A percentile compares a stretch with the other conserved stretches of the same genome.
Evolutionary conservation across 2,113 vertebrate genomes (phyloP).

Genomic region (Gambusia holbrooki): DNA sequence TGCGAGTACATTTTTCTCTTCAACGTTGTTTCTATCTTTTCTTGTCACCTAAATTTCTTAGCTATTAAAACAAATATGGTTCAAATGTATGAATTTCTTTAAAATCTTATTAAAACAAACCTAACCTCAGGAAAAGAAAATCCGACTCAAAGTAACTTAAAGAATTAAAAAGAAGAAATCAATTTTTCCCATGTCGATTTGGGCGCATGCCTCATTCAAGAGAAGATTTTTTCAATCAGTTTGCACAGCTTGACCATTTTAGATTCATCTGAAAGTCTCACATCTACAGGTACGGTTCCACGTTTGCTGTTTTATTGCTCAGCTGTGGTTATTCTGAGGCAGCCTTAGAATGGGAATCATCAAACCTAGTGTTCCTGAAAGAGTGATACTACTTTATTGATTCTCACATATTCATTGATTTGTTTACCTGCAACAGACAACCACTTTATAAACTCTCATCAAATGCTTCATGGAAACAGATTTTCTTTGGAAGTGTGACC

Average conservation of each 20-base stretch:
- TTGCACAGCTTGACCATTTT: no score
- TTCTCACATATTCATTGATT: slow-evolving; percentile 56
- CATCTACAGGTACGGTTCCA: neutral
- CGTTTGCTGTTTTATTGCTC: neutral
- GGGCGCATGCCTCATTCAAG: no score
- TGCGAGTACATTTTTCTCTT: neutral
- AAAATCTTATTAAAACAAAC: no score
- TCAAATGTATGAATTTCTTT: no score
- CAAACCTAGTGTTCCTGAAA: slow-evolving; percentile 5
- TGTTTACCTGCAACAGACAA: slow-evolving; percentile 45
- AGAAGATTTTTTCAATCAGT: no score
- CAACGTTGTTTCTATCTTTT: neutral
- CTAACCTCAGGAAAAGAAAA: no score
- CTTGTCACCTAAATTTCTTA: neutral
- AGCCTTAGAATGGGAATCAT: slow-evolving; percentile 34
- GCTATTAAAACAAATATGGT: no score
- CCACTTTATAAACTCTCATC: slow-evolving; percentile 57
- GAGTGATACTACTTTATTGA: slow-evolving; percentile 30
- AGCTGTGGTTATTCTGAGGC: slow-evolving; percentile 9
- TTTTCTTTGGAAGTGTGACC: slow-evolving; percentile 51
- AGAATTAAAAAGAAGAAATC: no score
- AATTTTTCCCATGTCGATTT: no score
- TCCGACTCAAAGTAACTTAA: no score
- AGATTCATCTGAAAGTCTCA: no score
- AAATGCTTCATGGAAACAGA: slow-evolving; percentile 52